Evolutionary conservation across 2,888 invertebrate species (phyloP).

Genomic region (Sthenelais limicola): DNA sequence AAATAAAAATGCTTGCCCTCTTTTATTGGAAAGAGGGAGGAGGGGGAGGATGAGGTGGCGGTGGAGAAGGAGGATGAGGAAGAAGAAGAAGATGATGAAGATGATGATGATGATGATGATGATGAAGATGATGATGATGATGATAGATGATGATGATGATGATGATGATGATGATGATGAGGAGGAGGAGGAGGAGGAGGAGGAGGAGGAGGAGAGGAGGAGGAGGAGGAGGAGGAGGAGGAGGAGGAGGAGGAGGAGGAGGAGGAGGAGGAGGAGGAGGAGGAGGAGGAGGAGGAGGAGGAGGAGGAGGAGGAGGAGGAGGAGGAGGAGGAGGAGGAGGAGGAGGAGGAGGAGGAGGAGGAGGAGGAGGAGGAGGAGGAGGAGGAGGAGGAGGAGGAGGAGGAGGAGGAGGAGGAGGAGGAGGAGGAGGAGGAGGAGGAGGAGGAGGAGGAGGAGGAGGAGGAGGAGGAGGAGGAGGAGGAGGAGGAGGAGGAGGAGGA

Average conservation of each 20-base stretch:
- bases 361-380: conserved; percentile 6
- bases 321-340: conserved; percentile 4
- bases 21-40: too few species aligned
- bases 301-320: conserved; percentile 6
- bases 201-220: too few species aligned
- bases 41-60: too few species aligned
- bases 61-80: too few species aligned
- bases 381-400: conserved; percentile 4
- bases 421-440: conserved; percentile 6
- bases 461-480: conserved; percentile 4
- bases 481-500: conserved; percentile 6
- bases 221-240: conserved; percentile 9
- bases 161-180: too few species aligned
- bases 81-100: too few species aligned
- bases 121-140: too few species aligned
- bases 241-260: conserved; percentile 9
- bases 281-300: conserved; percentile 4
- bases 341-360: conserved; percentile 4
- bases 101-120: too few species aligned
- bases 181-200: too few species aligned
- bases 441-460: conserved; percentile 4
- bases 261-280: conserved; percentile 4
- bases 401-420: conserved; percentile 4
- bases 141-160: too few species aligned
- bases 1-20: too few species aligned